Base-by-base conservation (phyloP, 2,113 vertebrate species). In the Cygnus atratus region DNA sequence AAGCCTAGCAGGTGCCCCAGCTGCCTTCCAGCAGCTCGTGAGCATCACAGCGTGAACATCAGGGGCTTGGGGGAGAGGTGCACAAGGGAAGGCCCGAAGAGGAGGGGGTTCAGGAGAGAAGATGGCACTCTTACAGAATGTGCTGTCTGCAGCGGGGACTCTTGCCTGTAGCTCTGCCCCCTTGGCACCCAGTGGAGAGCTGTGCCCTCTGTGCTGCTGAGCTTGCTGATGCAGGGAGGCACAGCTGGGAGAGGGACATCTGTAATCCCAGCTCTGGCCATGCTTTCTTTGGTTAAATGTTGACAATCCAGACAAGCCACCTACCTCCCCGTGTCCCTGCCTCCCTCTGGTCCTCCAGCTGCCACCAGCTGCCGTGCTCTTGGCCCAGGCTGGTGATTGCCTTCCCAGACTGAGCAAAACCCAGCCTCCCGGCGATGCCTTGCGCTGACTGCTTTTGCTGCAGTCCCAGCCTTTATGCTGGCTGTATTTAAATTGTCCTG, bases 201-300 rank as follows among this genome's bases (percentile, higher is more conserved):
- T 61, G 15, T 9, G 44, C 35, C 35, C 62, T 18, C 79, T 29
- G 12, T 37, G 67, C 67, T 29, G 6, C 21, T 5, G 22, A 84
- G 73, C 81, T 80, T 3, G 2, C 43, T 6, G 35, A 3, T 10
- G 4, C 14, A 29, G 48, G 0, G 12, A 16, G 20, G 54, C n/a
- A 3, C 48, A n/a, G 2, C 35, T 37, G 35, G 55, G 57, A 18
- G 19, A 28, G 28, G 37, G 31, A 1, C 0, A 0, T 35, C 31
- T 29, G 41, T 35, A 17, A 63, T 17, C 71, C 1, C 54, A 61
- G 67, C 85, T 81, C 1, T 54, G 82, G 33, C 68, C 8, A 2
- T 12, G 73, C 46, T 80, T 31, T 6, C 24, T 62, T 41, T 14
- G 28, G 28, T 6, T 66, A 48, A 6, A 0, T 5, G 31, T 50